phyloP scores from a whole-genome alignment of 2,888 invertebrate species.

The Epinotia bilunana region DNA sequence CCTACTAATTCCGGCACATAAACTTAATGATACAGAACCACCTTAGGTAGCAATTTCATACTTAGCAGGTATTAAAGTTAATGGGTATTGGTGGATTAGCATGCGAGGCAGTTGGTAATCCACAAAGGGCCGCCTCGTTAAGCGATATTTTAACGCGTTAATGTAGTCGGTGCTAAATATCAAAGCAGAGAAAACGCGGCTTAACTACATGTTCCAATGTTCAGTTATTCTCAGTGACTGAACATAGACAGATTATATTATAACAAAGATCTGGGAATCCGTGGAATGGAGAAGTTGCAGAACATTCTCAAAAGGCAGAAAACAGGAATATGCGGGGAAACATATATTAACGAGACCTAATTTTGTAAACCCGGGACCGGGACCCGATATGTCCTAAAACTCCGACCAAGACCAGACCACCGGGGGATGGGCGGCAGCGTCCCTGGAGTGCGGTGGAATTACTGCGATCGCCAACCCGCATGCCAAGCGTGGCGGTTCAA shows the following conservation, averaged over 20 bases:
- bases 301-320: no score
- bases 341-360: no score
- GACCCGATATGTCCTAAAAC: no score
- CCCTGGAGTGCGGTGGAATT: no score
- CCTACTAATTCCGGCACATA: constrained; percentile 14
- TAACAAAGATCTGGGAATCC: not conserved
- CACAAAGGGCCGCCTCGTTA: constrained; percentile 31
- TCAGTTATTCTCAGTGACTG: not conserved
- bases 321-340: no score
- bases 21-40: constrained; percentile 26
- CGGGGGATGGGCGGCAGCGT: no score
- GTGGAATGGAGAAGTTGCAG: no score
- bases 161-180: not conserved
- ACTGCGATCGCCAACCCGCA: no score
- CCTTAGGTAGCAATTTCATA: constrained; percentile 30
- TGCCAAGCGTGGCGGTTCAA: no score
- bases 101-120: constrained; percentile 14
- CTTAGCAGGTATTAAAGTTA: constrained; percentile 25
- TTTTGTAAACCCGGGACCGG: no score
- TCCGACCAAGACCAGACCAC: no score
- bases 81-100: constrained; percentile 27
- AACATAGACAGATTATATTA: not conserved
- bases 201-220: not conserved
- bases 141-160: constrained; percentile 20
- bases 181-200: not conserved